Percentiles rank a stretch among this genome's conserved stretches.
Evolutionary conservation across 2,113 vertebrate species (phyloP).

Genomic region (Callospermophilus lateralis): DNA sequence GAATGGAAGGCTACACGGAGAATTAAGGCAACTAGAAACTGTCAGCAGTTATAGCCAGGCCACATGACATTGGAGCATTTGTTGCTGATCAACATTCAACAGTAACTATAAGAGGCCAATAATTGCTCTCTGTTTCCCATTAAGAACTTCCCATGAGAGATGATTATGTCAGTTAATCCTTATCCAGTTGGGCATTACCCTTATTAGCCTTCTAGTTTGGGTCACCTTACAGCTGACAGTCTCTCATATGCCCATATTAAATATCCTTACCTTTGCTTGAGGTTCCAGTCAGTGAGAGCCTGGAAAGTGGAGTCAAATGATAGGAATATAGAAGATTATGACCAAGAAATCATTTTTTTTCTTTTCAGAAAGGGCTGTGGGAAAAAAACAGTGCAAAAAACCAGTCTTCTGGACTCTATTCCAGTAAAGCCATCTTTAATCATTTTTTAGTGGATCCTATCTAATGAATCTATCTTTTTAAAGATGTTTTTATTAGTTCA

Average conservation of each 20-base stretch:
- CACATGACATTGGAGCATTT: not conserved
- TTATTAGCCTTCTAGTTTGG: constrained; percentile 21
- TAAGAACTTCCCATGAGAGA: not conserved
- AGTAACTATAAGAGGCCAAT: not conserved
- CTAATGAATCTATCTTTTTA: constrained; percentile 33
- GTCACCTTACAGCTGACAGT: not conserved
- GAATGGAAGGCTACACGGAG: not conserved
- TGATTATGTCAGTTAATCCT: constrained; percentile 38
- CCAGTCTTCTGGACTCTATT: constrained; percentile 33
- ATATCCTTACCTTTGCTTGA: constrained; percentile 10
- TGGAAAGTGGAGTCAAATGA: constrained; percentile 39
- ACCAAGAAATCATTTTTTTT: not conserved
- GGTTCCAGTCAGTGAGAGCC: not conserved
- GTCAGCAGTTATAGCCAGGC: not conserved
- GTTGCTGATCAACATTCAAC: not conserved
- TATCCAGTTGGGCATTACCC: not conserved
- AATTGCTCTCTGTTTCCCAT: not conserved
- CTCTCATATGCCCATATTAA: not conserved
- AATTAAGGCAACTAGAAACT: constrained; percentile 43
- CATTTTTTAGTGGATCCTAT: not conserved
- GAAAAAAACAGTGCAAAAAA: constrained; percentile 2
- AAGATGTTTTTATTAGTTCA: no score
- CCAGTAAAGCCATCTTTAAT: not conserved
- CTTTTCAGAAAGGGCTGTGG: constrained; percentile 13
- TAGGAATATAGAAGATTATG: not conserved